A percentile compares a stretch with the other conserved stretches of the same genome.
These are phyloP conservation scores for Nemotelus nigrinus DNA, from an alignment of 2,888 invertebrate species.

Conservation along the genomic window DNA sequence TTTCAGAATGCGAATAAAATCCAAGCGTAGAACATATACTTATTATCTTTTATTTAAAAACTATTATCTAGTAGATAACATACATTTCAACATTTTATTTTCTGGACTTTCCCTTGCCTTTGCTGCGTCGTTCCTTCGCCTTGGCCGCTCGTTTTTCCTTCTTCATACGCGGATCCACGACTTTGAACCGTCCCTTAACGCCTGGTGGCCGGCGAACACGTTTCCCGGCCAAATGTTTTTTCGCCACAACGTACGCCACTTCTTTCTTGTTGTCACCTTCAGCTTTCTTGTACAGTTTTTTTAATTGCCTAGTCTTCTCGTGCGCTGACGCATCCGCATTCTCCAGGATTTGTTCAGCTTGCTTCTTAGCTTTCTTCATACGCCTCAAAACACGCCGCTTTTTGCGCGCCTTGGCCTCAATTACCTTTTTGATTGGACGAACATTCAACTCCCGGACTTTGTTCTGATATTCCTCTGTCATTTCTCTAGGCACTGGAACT, in stretches of 20 bases:
- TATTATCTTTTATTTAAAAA: no score
- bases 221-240: constrained; percentile 83
- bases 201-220: constrained; percentile 83
- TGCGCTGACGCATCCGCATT: constrained; percentile 88
- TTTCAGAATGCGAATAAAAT: no score
- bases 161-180: constrained; percentile 97
- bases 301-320: constrained; percentile 94
- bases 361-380: constrained; percentile 94
- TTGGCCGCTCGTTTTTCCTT: constrained; percentile 81
- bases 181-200: constrained; percentile 89
- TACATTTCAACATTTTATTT: not conserved
- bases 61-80: no score
- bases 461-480: constrained; percentile 86
- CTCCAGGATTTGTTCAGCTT: constrained; percentile 92
- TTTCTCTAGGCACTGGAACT: constrained; percentile 84
- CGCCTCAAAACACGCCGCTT: constrained; percentile 88
- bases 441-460: constrained; percentile 87
- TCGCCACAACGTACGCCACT: constrained; percentile 92
- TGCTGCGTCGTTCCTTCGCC: constrained; percentile 56
- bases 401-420: constrained; percentile 98
- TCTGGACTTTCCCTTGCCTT: constrained; percentile 53
- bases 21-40: no score
- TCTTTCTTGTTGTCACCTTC: constrained; percentile 86
- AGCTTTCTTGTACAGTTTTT: constrained; percentile 91
- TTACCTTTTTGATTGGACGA: constrained; percentile 95